Conservation (phyloP, 1,140 invertebrate genomes). For the Brachystomella parvula region DNA sequence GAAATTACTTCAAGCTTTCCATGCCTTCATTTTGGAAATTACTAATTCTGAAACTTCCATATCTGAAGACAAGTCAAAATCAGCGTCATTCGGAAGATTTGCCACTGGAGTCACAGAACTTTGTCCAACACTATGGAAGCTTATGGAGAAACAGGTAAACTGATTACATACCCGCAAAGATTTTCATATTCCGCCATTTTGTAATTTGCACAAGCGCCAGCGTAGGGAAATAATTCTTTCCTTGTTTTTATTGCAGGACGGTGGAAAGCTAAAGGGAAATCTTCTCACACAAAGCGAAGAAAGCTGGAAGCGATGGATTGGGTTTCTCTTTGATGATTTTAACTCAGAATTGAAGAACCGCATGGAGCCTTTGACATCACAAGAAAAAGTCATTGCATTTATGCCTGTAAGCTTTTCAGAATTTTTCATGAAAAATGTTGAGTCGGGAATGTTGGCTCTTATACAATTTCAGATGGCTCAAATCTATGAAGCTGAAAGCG, state of each 20-base stretch:
- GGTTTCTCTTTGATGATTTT: conserved; percentile 14
- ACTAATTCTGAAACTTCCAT: neutral
- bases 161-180: conserved; percentile 5
- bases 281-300: conserved; percentile 21
- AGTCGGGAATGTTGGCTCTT: neutral
- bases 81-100: conserved; percentile 30
- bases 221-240: no score
- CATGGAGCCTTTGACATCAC: conserved; percentile 3
- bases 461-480: conserved; percentile 19
- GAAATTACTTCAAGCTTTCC: conserved; percentile 12
- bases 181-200: neutral
- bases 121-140: conserved; percentile 34
- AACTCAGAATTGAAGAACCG: conserved; percentile 10
- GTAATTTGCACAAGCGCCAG: no score
- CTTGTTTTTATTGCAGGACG: conserved; percentile 25
- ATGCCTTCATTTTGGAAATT: neutral
- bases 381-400: conserved; percentile 4
- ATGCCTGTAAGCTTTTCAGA: conserved; percentile 24
- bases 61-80: conserved; percentile 6
- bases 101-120: conserved; percentile 18
- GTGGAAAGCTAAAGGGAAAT: conserved; percentile 6
- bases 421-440: neutral
- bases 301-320: conserved; percentile 28
- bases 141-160: conserved; percentile 29
- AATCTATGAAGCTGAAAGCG: conserved; percentile 18